Base-by-base conservation (phyloP, 2,888 invertebrate genomes). In the Physocephala rufipes region DNA sequence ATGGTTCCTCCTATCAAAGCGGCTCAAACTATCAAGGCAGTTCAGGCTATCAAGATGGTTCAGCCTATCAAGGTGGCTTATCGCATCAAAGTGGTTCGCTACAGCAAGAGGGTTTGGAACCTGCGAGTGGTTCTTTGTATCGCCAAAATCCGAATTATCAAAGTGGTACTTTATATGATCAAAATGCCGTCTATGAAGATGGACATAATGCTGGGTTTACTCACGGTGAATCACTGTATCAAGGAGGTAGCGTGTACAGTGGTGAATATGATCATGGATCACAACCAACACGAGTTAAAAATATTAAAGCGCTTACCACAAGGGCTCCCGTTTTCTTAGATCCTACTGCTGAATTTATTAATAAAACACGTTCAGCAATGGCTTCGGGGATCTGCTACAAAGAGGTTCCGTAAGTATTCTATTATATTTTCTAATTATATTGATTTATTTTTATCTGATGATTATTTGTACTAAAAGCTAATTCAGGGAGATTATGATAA, bases 331-430 rank as follows among this genome's bases (percentile, higher is more conserved):
- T 79, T 16, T 70, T 81, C 28, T 72, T 82, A 1, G 86, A 86
- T 71, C 79, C 81, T 63, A 83, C 81, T 1, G 83, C 84, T 7
- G 76, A 82, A 61, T 86, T 86, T 61, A 81, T 85, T 55, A 86
- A 86, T 68, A 79, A 79, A 51, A 86, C 86, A 12, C 82, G 87
- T 9, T 80, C 81, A 0, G 78, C 78, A 1, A 85, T 86, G 80
- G 79, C 85, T 53, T 79, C 82, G 58, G 86, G 86, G 3, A 66
- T 86, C 66, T 86, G 86, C 71, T 81, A 75, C 70, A 84, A 78
- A 68, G 86, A 86, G 81, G 86, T 86, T 58, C 83, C 85, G 86
- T 86, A 82, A 85, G 86, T 85, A 21, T 45, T n/a, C 21, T 16
- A 26, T 36, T 36, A 36, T 36, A 36, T 36, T 36, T 7, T 36